A percentile compares a stretch with the other conserved stretches of the same genome.
Evolutionary conservation across 2,888 invertebrate species (phyloP).

Genomic region (Corythucha ciliata): DNA sequence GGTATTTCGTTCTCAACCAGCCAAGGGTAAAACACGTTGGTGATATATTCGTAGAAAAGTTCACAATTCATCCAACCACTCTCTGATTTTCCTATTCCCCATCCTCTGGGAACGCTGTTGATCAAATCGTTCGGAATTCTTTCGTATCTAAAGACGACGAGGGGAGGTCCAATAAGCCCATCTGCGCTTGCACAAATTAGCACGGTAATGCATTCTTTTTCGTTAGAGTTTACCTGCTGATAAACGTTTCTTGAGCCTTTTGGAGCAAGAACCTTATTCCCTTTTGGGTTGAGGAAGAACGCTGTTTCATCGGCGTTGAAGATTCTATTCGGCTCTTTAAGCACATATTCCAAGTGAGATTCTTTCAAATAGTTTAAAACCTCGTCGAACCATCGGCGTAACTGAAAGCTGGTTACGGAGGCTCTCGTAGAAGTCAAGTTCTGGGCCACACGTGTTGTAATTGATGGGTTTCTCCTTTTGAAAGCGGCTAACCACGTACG

Average conservation of each 20-base stretch:
- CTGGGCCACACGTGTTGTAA: too few relatives aligned
- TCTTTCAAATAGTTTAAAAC: slow-evolving; percentile 29
- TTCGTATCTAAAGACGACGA: slow-evolving; percentile 31
- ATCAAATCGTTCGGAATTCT: slow-evolving; percentile 30
- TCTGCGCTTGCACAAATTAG: slow-evolving; percentile 36
- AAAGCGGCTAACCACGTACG: slow-evolving; percentile 31
- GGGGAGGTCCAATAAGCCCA: slow-evolving; percentile 31
- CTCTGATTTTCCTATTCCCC: slow-evolving; percentile 41
- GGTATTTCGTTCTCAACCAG: slow-evolving; percentile 37
- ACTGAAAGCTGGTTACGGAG: too few relatives aligned
- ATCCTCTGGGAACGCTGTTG: slow-evolving; percentile 35
- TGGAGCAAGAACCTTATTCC: slow-evolving; percentile 27
- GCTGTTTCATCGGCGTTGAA: slow-evolving; percentile 33
- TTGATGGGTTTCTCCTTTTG: too few relatives aligned
- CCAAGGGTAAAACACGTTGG: slow-evolving; percentile 41
- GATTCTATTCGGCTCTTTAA: slow-evolving; percentile 28
- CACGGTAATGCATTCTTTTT: slow-evolving; percentile 37
- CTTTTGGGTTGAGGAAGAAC: slow-evolving; percentile 32
- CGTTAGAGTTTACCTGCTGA: slow-evolving; percentile 37
- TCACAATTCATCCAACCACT: slow-evolving; percentile 42
- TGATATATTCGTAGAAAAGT: slow-evolving; percentile 41
- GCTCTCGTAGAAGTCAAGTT: too few relatives aligned
- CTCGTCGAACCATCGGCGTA: too few relatives aligned
- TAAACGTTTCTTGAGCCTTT: slow-evolving; percentile 36
- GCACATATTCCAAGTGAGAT: slow-evolving; percentile 22